These are phyloP conservation scores for Myoxocephalus aenaeus DNA, from an alignment of 2,797 vertebrate species.

Conservation along the genomic window DNA sequence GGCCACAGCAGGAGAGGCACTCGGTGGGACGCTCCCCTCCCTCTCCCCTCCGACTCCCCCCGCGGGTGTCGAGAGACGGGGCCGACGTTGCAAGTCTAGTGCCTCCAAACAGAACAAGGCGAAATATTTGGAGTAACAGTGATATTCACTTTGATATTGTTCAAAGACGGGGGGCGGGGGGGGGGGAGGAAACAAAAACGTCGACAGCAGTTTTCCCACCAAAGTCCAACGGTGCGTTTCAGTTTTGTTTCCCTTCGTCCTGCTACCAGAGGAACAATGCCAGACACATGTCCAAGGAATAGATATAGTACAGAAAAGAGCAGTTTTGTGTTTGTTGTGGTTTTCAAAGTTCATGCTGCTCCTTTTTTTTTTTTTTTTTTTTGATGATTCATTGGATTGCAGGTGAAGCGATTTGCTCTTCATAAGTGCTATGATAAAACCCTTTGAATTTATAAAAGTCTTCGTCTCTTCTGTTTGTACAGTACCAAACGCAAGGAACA, in stretches of 20 bases:
- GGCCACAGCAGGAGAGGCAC: constrained; percentile 82
- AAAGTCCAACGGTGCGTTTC: constrained; percentile 77
- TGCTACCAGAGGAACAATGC: constrained; percentile 73
- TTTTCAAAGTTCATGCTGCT: constrained; percentile 68
- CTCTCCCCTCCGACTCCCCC: constrained; percentile 38
- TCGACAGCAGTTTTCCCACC: constrained; percentile 54
- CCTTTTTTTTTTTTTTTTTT: constrained; percentile 69
- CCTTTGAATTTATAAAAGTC: constrained; percentile 79
- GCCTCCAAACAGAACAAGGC: constrained; percentile 80
- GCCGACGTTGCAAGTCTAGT: constrained; percentile 74
- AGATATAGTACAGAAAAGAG: constrained; percentile 80
- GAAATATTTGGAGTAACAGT: constrained; percentile 85
- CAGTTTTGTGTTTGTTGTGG: constrained; percentile 43
- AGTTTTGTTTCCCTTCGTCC: constrained; percentile 77
- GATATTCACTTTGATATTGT: constrained; percentile 84
- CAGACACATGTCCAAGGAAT: constrained; percentile 73
- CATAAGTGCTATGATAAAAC: constrained; percentile 88
- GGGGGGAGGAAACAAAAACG: constrained; percentile 18
- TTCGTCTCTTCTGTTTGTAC: constrained; percentile 79
- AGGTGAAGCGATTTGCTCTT: constrained; percentile 82
- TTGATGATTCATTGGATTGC: constrained; percentile 85
- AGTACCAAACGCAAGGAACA: constrained; percentile 84
- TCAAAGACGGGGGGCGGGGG: constrained; percentile 42
- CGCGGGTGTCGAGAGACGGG: constrained; percentile 48
- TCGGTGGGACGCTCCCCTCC: constrained; percentile 71